phyloP scores from a whole-genome alignment of 2,113 vertebrate genomes.

The Ia io region DNA sequence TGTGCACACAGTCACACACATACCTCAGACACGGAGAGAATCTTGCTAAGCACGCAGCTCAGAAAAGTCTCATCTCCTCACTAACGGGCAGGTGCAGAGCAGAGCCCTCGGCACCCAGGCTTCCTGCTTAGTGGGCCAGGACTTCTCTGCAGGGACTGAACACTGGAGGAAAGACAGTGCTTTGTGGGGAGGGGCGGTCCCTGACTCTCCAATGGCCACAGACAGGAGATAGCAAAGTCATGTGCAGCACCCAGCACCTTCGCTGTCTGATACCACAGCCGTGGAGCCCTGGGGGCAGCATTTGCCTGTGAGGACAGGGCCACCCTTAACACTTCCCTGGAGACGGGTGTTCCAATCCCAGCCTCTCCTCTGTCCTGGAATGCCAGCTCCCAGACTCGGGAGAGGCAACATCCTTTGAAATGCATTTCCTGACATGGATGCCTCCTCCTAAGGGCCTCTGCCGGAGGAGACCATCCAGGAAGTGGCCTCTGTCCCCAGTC shows the following conservation, averaged over 20 bases:
- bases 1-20: background rate
- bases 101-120: accelerated
- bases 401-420: no score
- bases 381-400: background rate
- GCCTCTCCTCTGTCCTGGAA: accelerated
- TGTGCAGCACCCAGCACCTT: accelerated
- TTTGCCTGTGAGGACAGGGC: background rate
- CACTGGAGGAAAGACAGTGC: background rate
- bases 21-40: background rate
- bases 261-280: accelerated
- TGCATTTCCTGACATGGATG: no score
- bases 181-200: no score
- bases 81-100: accelerated
- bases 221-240: background rate
- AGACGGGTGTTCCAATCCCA: accelerated
- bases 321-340: background rate
- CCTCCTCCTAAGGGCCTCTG: background rate
- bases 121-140: accelerated
- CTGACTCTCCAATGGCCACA: no score
- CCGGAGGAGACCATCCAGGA: background rate
- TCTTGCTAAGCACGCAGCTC: accelerated
- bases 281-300: background rate
- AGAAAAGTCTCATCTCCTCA: background rate
- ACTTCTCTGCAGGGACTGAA: background rate
- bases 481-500: background rate